A percentile compares a stretch with the other conserved stretches of the same genome.
phyloP scores from a whole-genome alignment of 1,140 invertebrate species.

The Probaryconus sp. region DNA sequence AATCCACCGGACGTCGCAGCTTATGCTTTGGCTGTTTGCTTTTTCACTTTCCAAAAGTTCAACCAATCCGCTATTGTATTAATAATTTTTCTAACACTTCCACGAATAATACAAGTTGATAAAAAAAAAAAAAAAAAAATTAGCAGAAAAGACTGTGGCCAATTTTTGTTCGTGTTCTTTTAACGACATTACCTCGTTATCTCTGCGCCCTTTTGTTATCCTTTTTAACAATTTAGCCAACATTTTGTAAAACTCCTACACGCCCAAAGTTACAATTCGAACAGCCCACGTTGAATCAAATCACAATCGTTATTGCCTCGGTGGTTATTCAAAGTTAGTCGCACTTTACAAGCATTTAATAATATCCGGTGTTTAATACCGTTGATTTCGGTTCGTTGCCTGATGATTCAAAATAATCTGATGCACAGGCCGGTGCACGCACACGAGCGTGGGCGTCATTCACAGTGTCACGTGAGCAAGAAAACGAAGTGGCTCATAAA shows the following conservation, averaged over 20 bases:
- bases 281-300: slow-evolving; percentile 33
- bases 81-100: too few species aligned
- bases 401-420: slow-evolving; percentile 42
- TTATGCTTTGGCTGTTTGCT: too few species aligned
- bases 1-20: too few species aligned
- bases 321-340: slow-evolving; percentile 36
- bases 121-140: too few species aligned
- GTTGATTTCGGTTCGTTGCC: slow-evolving; percentile 35
- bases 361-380: slow-evolving; percentile 50
- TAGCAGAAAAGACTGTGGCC: too few species aligned
- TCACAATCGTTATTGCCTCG: slow-evolving; percentile 22
- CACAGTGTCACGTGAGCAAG: slow-evolving; percentile 8
- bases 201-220: background rate
- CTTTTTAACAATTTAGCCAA: slow-evolving; percentile 33
- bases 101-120: too few species aligned
- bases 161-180: too few species aligned
- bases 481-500: background rate
- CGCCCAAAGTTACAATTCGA: slow-evolving; percentile 27
- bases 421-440: slow-evolving; percentile 5
- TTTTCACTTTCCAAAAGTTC: too few species aligned
- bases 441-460: slow-evolving; percentile 27
- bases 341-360: slow-evolving; percentile 49
- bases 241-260: slow-evolving; percentile 42
- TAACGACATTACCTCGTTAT: background rate
- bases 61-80: too few species aligned